These are phyloP conservation scores for Pectinophora gossypiella DNA, from an alignment of 1,140 invertebrate genomes.

Conservation along the genomic window DNA sequence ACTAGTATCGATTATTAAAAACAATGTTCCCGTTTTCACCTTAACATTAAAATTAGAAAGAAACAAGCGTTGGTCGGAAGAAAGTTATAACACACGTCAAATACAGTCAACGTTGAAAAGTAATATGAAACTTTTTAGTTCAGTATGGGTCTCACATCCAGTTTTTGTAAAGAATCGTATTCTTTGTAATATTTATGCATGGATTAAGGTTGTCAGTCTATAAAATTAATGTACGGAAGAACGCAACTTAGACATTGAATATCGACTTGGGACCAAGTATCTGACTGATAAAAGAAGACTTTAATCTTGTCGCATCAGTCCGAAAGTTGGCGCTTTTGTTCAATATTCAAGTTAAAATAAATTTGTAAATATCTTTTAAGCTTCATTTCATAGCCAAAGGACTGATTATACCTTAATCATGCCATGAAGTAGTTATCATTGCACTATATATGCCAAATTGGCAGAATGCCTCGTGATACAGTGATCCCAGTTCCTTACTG, in stretches of 20 bases:
- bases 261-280: background rate
- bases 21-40: background rate
- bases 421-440: slow-evolving; percentile 9
- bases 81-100: background rate
- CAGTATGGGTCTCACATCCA: slow-evolving; percentile 2
- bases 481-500: background rate
- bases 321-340: background rate
- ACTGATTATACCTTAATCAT: slow-evolving; percentile 23
- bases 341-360: no score
- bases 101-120: background rate
- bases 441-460: slow-evolving; percentile 31
- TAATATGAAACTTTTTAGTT: slow-evolving; percentile 1
- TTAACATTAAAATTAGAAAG: background rate
- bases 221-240: no score
- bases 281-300: background rate
- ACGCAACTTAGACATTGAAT: no score
- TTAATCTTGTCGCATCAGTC: background rate
- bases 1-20: background rate
- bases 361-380: no score
- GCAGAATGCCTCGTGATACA: slow-evolving; percentile 15
- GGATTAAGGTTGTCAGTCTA: no score
- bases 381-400: slow-evolving; percentile 11
- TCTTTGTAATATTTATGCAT: no score
- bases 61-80: background rate
- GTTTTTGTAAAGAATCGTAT: background rate